Base-by-base conservation (phyloP, 37 sponge, comb jelly and placozoan genomes). In the Cladorhizidae sp. region DNA sequence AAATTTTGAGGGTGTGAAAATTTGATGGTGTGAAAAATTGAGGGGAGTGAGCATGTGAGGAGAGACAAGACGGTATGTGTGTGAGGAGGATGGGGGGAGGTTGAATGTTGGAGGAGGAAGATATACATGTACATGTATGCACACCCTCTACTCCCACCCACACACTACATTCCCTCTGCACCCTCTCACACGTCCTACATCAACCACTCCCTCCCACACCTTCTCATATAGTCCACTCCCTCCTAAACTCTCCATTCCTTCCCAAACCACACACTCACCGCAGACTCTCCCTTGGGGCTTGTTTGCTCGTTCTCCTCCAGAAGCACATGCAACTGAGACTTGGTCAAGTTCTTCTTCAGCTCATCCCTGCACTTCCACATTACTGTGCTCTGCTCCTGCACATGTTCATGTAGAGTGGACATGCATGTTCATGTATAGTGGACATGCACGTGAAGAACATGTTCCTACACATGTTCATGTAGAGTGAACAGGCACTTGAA, bases 301-400 rank as follows among this genome's bases (percentile, higher is more conserved):
- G 25, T 42, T 75, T 97, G 95, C 6, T 74, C 63, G 82, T 97
- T 97, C 25, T 63, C 76, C 43, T 50, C 72, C 73, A 97, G 71
- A 72, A 97, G 26, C 29, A 31, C 45, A 67, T 80, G 91, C 65
- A 97, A 42, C 26, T 59, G 76, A n/a, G 57, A 23, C 31, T 40
- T 88, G 25, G 45, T 73, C 26, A 91, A 61, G 28, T 64, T 15
- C 14, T 80, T 45, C 54, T 85, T 67, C 57, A 97, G 80, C 72
- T 73, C 57, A 58, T 93, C 97, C 0, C 87, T 51, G 33, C 74
- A 57, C 56, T 86, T 79, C 97, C 97, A 97, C 11, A 97, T 36
- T 26, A 72, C 45, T 37, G 94, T 78, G 62, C 81, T 91, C 45
- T 97, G 97, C 31, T 83, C 92, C 97, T 96, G 61, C 12, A 81